phyloP scores from a whole-genome alignment of 2,888 invertebrate species.

The Andrena hattorfiana region DNA sequence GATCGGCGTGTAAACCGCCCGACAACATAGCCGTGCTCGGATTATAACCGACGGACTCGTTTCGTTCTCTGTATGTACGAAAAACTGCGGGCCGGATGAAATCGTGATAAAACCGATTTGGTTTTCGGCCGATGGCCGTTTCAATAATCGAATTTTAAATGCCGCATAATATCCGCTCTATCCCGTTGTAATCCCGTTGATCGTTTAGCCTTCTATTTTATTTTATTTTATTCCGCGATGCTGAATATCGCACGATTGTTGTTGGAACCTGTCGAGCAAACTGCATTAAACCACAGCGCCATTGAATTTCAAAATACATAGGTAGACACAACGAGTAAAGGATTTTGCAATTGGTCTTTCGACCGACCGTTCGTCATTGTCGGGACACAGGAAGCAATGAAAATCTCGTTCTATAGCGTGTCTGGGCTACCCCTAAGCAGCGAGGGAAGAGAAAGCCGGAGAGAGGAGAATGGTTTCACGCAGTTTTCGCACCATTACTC shows the following conservation, averaged over 20 bases:
- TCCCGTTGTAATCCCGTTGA: slow-evolving; percentile 39
- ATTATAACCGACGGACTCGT: slow-evolving; percentile 48
- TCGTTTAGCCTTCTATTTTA: slow-evolving; percentile 12
- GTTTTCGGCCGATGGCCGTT: slow-evolving; percentile 30
- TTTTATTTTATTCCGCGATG: neutral
- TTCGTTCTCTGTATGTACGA: slow-evolving; percentile 19
- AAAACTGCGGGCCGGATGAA: slow-evolving; percentile 36
- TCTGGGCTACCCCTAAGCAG: neutral
- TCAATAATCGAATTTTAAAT: slow-evolving; percentile 62
- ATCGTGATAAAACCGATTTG: slow-evolving; percentile 50
- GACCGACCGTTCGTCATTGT: slow-evolving; percentile 53
- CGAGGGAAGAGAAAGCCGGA: neutral
- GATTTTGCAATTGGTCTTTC: neutral
- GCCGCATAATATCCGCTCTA: slow-evolving; percentile 49
- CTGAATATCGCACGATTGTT: neutral
- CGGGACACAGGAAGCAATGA: slow-evolving; percentile 35
- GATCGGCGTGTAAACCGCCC: slow-evolving; percentile 51
- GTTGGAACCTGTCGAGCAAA: neutral
- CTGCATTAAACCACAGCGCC: neutral
- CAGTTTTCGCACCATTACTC: slow-evolving; percentile 71
- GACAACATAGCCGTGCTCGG: slow-evolving; percentile 41
- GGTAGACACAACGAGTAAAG: neutral
- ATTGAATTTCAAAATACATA: slow-evolving; percentile 12
- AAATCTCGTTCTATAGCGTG: slow-evolving; percentile 44
- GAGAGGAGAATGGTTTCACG: slow-evolving; percentile 44